These are phyloP conservation scores for Andrena praecox DNA, from an alignment of 2,888 invertebrate species.

Conservation along the genomic window DNA sequence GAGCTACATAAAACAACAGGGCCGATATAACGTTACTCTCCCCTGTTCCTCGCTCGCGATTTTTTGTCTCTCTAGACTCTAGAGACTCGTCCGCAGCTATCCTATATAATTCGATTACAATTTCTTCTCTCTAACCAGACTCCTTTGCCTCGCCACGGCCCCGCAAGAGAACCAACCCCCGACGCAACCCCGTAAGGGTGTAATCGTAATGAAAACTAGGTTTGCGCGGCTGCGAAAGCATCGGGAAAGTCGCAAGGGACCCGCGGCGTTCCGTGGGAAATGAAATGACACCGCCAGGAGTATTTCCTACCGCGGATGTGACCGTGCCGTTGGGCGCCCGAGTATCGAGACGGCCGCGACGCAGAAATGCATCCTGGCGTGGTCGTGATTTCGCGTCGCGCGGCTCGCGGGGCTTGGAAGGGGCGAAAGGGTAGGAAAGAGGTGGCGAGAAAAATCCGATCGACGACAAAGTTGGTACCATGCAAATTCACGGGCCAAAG, in stretches of 20 bases:
- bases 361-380: background rate
- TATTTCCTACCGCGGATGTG: slow-evolving; percentile 1
- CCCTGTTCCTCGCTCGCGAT: background rate
- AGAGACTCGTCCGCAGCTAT: slow-evolving; percentile 1
- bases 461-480: background rate
- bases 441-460: slow-evolving; percentile 37
- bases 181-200: background rate
- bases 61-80: background rate
- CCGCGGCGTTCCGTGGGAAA: background rate
- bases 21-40: slow-evolving; percentile 13
- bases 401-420: background rate
- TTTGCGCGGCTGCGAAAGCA: background rate
- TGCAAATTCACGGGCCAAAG: slow-evolving; percentile 25
- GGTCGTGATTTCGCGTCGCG: slow-evolving; percentile 8
- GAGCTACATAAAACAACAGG: background rate
- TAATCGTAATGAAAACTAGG: slow-evolving; percentile 30
- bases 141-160: background rate
- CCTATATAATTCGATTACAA: slow-evolving; percentile 20
- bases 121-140: background rate
- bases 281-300: slow-evolving; percentile 5
- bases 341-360: background rate
- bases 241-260: background rate
- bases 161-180: background rate
- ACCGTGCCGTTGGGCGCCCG: background rate
- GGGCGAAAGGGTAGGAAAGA: background rate